Evolutionary conservation across 2,888 invertebrate genomes (phyloP), one percentile per base, ranked within the genome.

Genomic region (Gryllus longicercus): DNA sequence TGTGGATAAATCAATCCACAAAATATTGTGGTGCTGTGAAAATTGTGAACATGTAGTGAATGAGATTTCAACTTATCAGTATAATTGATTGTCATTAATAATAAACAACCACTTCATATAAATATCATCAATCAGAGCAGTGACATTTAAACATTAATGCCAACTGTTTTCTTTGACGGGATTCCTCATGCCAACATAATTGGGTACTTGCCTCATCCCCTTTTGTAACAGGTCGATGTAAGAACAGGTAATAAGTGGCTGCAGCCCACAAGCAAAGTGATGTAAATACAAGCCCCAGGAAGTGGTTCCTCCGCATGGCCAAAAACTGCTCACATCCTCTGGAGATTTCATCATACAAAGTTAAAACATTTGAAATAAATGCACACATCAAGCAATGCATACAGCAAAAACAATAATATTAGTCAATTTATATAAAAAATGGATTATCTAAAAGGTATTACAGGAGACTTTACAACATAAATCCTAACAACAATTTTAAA

Each of bases 231-330:
- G 89, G 88, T 83, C 88, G 87, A 84, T 88, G 88, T 81, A 88
- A 86, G 84, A 90, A 88, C 81, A 89, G 86, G 85, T 89, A 88
- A 85, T 90, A 90, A 81, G 90, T 88, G 83, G 90, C 86, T 80
- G 88, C 87, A 85, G 88, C 88, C 90, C 90, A 91, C 86, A 90
- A 86, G 85, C 90, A 86, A 84, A 90, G 86, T 83, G 88, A 87
- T 76, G 81, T 75, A 79, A 82, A 82, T 49, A 80, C 76, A 50
- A 81, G 79, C 75, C 80, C 80, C 25, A 81, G 74, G 76, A 79
- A 81, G 74, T 77, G 81, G 79, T 82, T 82, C 80, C 77, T 80
- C 79, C 81, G 82, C 82, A 82, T 82, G 81, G 82, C 81, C 79
- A 80, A 75, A 79, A 80, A 49, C 25, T 78, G 80, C 50, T 78